phyloP scores from a whole-genome alignment of 1,140 invertebrate species.

The Apocrypta bakeri region DNA sequence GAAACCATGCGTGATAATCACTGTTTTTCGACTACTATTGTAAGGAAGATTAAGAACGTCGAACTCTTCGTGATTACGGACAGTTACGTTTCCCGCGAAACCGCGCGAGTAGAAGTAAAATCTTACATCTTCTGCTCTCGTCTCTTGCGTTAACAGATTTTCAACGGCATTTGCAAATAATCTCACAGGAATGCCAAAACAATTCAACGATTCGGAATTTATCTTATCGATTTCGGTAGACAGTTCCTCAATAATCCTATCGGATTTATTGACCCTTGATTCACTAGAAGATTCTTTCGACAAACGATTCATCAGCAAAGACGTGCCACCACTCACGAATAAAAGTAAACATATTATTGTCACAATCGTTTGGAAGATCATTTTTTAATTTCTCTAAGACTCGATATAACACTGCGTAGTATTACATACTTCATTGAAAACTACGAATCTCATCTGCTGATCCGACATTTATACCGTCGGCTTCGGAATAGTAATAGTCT shows the following conservation, averaged over 20 bases:
- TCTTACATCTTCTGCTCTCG: conserved; percentile 60
- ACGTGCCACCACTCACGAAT: not conserved
- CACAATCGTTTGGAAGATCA: not conserved
- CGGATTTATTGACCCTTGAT: not conserved
- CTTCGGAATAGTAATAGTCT: not conserved
- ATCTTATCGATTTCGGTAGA: not conserved
- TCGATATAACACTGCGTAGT: not conserved
- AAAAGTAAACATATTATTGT: not conserved
- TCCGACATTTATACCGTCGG: not conserved
- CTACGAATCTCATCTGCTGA: not conserved
- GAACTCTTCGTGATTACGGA: conserved; percentile 72
- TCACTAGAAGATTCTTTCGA: not conserved
- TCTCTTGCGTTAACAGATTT: conserved; percentile 18
- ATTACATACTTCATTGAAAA: too few relatives aligned
- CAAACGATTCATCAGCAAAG: not conserved
- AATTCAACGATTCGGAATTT: not conserved
- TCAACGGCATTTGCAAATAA: conserved; percentile 7
- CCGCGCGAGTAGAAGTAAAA: conserved; percentile 65
- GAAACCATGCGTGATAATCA: conserved; percentile 77
- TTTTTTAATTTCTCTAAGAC: not conserved
- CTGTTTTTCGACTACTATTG: conserved; percentile 70
- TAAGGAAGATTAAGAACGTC: conserved; percentile 77
- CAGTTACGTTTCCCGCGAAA: conserved; percentile 56
- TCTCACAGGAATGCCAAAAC: conserved; percentile 28
- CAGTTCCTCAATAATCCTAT: not conserved